Base-by-base conservation (phyloP, 2,113 vertebrate species). In the Ivindomyrus marchei region DNA sequence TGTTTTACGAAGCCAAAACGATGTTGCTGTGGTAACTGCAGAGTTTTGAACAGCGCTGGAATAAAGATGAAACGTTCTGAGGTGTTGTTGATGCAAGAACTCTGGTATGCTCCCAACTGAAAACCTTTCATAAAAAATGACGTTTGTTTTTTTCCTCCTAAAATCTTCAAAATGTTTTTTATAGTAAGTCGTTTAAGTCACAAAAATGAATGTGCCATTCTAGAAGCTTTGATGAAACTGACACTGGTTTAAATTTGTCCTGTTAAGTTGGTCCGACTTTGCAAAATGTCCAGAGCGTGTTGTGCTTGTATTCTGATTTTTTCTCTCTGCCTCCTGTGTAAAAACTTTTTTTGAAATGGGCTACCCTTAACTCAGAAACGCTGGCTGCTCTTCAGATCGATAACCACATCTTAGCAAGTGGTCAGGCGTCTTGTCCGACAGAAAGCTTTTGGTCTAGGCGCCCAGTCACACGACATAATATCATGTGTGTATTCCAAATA, bases 21-120 rank as follows among this genome's bases (percentile, higher is more conserved):
- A 31, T 21, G 49, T 87, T 87, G 27, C 85, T 53, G 50, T 53
- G 85, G 85, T 87, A 87, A 87, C 85, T 39, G 50, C n/a, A 87
- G 7, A 52, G 45, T 87, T 87, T n/a, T 52, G 85, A 19, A 53
- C 85, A 36, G 85, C n/a, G 50, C 50, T 53, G 49, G 50, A 87
- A 87, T 53, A 36, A 36, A 87, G 85, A 53, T 36, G 49, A 85
- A 85, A 47, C 83, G 8, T 85, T 85, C 83, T 21, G 83, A 85
- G 45, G 83, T 85, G 83, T 85, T 47, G 42, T 46, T 85, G 80
- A 85, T 47, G 39, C 80, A 85, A 85, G 80, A 8, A 85, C 45
- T 85, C 39, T 24, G 83, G 45, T 85, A 46, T 85, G 24, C 11
- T n/a, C 84, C 84, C 45, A 27, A 50, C 84, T 27, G 24, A 50